Evolutionary conservation across 2,797 vertebrate species (phyloP), one percentile per base, ranked within the genome.

Genomic region (Gymnocypris eckloni): DNA sequence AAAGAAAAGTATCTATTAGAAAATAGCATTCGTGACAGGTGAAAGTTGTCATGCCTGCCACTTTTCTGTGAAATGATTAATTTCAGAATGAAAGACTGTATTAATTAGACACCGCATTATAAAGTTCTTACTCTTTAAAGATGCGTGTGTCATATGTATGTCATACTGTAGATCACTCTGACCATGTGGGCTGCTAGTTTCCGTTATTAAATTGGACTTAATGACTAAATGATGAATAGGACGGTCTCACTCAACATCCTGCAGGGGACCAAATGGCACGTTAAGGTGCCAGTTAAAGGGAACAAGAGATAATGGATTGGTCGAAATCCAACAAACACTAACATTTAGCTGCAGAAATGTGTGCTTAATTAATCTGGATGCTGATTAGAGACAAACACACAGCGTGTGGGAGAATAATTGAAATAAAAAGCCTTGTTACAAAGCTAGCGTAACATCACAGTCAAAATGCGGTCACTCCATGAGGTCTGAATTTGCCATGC

Each of bases 291-390:
- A 69, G 37, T 67, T 70, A 59, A 61, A 78, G 48, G 25, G 61
- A 79, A 79, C 77, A 80, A 79, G 54, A 71, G 20, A 85, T 59
- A 71, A 85, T 79, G 67, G 54, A 71, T 85, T 71, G 67, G 50
- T 79, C 4, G 41, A 54, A 64, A 79, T 84, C 75, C 48, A 84
- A 84, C 71, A 83, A 83, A 77, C 59, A 50, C 72, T 12, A 76
- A 52, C 61, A 70, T 78, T 56, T 70, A 22, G 48, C 50, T 79
- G 25, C 52, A 37, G 67, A 85, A 85, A 84, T 69, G 86, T 75
- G 75, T 37, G 86, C 85, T 90, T 90, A 89, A 90, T 89, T 89
- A 86, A 69, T 79, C 86, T 86, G 84, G 79, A 85, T 73, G 48
- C 82, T 77, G 82, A 87, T 90, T 86, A 87, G 75, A 84, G 78